Conservation (phyloP, 2,888 invertebrate species). For the Globia sparganii region DNA sequence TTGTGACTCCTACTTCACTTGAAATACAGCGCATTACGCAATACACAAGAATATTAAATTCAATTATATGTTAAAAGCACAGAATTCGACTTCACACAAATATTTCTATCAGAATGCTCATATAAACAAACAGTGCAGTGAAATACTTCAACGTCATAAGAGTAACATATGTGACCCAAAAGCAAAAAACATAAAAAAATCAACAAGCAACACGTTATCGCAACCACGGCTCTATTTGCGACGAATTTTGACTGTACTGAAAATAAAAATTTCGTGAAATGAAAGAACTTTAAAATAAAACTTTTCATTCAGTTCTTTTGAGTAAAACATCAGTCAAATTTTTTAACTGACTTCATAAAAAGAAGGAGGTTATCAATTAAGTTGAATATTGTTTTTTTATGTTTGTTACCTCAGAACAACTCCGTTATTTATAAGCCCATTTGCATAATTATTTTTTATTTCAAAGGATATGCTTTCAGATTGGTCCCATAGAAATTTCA, state of each 20-base stretch:
- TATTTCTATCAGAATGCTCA: slow-evolving; percentile 26
- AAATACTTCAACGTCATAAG: slow-evolving; percentile 35
- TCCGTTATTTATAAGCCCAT: too few relatives aligned
- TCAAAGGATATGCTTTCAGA: too few relatives aligned
- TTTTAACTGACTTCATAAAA: too few relatives aligned
- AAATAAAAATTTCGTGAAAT: slow-evolving; percentile 33
- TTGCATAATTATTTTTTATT: too few relatives aligned
- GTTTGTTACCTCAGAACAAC: too few relatives aligned
- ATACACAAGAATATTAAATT: slow-evolving; percentile 3
- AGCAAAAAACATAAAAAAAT: slow-evolving; percentile 34
- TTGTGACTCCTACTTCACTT: slow-evolving; percentile 12
- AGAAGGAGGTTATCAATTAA: too few relatives aligned
- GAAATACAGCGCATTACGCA: slow-evolving; percentile 14
- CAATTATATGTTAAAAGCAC: background rate
- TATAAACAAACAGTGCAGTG: slow-evolving; percentile 27
- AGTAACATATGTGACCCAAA: slow-evolving; percentile 42
- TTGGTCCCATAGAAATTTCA: too few relatives aligned
- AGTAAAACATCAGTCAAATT: slow-evolving; percentile 9
- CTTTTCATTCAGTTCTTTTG: slow-evolving; percentile 24
- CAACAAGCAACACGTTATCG: slow-evolving; percentile 44
- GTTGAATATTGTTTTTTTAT: too few relatives aligned
- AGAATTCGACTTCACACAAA: slow-evolving; percentile 10
- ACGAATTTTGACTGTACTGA: slow-evolving; percentile 20
- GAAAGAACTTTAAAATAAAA: slow-evolving; percentile 35
- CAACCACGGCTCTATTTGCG: slow-evolving; percentile 24